phyloP scores from a whole-genome alignment of 1,140 invertebrate genomes.

The Drosophila lacteicornis region DNA sequence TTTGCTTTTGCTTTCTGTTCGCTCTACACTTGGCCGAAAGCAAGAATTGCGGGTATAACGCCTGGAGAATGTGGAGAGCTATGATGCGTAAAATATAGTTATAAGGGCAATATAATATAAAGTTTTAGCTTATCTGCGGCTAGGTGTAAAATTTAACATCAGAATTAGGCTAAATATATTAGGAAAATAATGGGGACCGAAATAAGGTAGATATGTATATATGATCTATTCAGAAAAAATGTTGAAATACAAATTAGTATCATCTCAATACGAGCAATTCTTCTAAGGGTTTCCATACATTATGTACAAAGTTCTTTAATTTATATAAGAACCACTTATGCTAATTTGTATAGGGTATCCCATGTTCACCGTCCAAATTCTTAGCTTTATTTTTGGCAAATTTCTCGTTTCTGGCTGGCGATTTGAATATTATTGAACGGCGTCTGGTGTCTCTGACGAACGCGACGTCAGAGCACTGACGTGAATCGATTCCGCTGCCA shows the following conservation, averaged over 20 bases:
- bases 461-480: slow-evolving; percentile 38
- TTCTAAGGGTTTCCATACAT: too few species aligned
- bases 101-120: background rate
- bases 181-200: too few species aligned
- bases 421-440: slow-evolving; percentile 49
- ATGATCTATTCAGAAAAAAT: too few species aligned
- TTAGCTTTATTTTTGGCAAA: slow-evolving; percentile 14
- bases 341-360: background rate
- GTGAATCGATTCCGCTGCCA: slow-evolving; percentile 31
- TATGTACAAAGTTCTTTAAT: background rate
- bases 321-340: background rate
- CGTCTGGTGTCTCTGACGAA: slow-evolving; percentile 40
- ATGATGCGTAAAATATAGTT: background rate
- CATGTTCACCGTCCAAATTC: background rate
- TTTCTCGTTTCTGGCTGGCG: slow-evolving; percentile 30
- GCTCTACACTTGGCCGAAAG: slow-evolving; percentile 19
- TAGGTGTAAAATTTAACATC: too few species aligned
- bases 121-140: background rate
- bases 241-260: too few species aligned
- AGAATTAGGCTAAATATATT: background rate
- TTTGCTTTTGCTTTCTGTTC: slow-evolving; percentile 37
- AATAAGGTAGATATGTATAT: too few species aligned
- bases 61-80: background rate
- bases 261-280: too few species aligned
- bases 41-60: slow-evolving; percentile 15